phyloP scores from a whole-genome alignment of 2,113 vertebrate genomes.

The Megaleporinus macrocephalus region DNA sequence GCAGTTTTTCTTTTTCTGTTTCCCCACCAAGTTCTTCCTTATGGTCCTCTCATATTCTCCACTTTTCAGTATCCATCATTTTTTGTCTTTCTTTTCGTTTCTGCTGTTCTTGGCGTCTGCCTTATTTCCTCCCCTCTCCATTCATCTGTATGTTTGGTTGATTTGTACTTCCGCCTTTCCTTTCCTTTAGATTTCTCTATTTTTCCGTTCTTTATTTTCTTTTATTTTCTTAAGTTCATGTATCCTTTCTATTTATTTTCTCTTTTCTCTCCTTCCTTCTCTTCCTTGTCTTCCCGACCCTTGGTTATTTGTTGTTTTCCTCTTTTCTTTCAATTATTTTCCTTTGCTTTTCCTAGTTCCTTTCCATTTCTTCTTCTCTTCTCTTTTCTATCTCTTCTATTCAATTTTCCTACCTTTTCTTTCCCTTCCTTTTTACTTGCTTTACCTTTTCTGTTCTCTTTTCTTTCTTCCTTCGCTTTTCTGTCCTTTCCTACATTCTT shows the following conservation, averaged over 20 bases:
- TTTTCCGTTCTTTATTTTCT: slow-evolving; percentile 22
- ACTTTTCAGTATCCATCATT: background rate
- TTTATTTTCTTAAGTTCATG: background rate
- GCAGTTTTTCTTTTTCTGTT: background rate
- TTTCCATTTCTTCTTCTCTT: background rate
- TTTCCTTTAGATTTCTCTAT: slow-evolving; percentile 32
- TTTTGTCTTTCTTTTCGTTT: background rate
- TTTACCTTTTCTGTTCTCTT: background rate
- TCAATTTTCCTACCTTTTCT: too few relatives aligned
- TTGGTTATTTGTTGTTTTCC: too few relatives aligned
- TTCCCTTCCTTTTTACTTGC: background rate
- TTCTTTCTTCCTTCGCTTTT: slow-evolving; percentile 6
- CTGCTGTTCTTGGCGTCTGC: background rate
- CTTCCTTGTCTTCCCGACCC: slow-evolving; percentile 2
- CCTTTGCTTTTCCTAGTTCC: background rate
- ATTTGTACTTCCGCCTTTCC: too few relatives aligned
- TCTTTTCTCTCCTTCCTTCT: slow-evolving; percentile 6
- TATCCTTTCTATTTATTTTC: too few relatives aligned
- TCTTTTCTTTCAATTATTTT: background rate
- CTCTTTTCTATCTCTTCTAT: too few relatives aligned
- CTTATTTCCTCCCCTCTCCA: background rate
- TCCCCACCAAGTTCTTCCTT: background rate
- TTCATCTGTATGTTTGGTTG: too few relatives aligned
- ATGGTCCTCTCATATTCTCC: slow-evolving; percentile 25
- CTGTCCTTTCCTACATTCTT: background rate